Base-by-base conservation (phyloP, 2,113 vertebrate species). In the Brienomyrus longianalis region DNA sequence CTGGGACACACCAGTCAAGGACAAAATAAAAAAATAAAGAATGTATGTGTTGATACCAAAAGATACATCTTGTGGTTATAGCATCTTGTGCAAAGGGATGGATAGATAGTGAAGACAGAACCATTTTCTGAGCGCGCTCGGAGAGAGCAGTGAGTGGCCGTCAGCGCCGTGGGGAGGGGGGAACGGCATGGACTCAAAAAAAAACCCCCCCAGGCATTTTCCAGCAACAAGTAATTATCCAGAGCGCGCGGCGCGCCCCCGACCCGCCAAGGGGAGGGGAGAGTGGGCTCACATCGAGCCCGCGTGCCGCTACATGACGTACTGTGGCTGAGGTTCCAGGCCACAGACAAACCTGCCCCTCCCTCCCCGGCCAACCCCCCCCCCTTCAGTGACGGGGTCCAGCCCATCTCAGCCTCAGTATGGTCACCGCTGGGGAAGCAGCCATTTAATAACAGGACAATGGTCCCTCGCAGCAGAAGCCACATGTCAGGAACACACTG, bases 361-460 rank as follows among this genome's bases (percentile, higher is more conserved):
- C 70, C 91, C 89, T 13, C 92, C 91, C 86, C 39, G 39, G 39
- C 39, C 39, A 1, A 39, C 39, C 39, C 88, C 54, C 56, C 43
- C 52, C 54, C 89, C 89, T 91, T 70, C n/a, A 89, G 52, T 50
- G 89, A 83, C 93, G 89, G 91, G 92, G 94, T 95, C 93, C 92
- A 93, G 91, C 93, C 90, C 70, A 94, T 95, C 93, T 93, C 93
- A 89, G 91, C 91, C 93, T 94, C 94, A 95, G 95, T 94, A 95
- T 94, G 93, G 92, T 93, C 93, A 94, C 95, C 94, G 94, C 94
- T 92, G 95, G 94, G 93, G 93, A 93, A 94, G 94, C 91, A 92
- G 93, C 94, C 94, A 93, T 94, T 95, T 95, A 95, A 94, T 95
- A 95, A 96, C 94, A 95, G 95, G 95, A 95, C 93, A 93, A 95